phyloP scores from a whole-genome alignment of 2,113 vertebrate genomes.

The Platysternon megacephalum region DNA sequence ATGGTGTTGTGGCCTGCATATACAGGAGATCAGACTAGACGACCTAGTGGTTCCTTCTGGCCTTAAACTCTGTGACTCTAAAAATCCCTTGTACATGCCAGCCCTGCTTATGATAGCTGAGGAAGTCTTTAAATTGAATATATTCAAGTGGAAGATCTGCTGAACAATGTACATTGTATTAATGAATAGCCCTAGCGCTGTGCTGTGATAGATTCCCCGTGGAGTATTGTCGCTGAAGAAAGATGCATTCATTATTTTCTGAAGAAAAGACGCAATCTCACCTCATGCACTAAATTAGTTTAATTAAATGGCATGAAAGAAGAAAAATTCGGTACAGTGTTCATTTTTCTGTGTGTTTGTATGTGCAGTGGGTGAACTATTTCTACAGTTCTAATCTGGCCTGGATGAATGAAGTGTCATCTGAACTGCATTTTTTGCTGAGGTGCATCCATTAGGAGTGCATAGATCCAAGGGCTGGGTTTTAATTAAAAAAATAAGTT shows the following conservation, averaged over 20 bases:
- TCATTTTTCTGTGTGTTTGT: constrained; percentile 17
- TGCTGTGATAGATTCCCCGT: neutral
- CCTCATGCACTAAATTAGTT: constrained; percentile 75
- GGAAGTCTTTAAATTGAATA: neutral
- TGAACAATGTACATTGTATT: neutral
- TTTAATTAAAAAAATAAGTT: neutral
- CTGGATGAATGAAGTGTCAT: constrained; percentile 7
- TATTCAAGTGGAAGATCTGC: neutral
- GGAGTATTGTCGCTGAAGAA: constrained; percentile 51
- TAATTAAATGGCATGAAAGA: constrained; percentile 52
- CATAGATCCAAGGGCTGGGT: neutral
- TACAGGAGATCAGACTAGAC: neutral
- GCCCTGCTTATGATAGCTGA: neutral
- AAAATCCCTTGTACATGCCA: neutral
- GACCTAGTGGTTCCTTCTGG: neutral
- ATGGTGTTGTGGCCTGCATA: neutral
- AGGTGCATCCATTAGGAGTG: neutral
- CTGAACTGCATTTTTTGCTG: constrained; percentile 5
- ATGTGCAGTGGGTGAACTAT: constrained; percentile 19
- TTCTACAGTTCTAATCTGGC: constrained; percentile 26
- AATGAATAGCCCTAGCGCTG: constrained; percentile 35
- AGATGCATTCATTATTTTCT: constrained; percentile 58
- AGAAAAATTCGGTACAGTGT: neutral
- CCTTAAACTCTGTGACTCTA: neutral
- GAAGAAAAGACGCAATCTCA: constrained; percentile 46